Base-by-base conservation (phyloP, 2,797 vertebrate species). In the Coregonus ussuriensis region DNA sequence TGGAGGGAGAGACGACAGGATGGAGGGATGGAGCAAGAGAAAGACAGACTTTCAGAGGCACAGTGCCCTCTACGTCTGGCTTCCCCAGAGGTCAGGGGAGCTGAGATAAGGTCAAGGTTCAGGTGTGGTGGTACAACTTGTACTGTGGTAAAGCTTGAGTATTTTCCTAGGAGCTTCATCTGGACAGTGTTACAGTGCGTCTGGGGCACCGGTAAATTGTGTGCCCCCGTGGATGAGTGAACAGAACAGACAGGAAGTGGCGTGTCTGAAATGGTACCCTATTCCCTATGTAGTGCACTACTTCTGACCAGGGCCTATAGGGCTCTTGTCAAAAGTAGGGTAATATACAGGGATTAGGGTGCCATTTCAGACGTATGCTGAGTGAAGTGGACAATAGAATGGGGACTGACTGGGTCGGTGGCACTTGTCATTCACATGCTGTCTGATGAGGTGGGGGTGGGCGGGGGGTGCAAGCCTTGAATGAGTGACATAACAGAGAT, bases 371-470 rank as follows among this genome's bases (percentile, higher is more conserved):
- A 25, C 11, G 59, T 25, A 25, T 6, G 41, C 41, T 15, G 47
- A n/a, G 14, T 35, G 29, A 54, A 54, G 15, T 5, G 71, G 71
- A 52, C 52, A 53, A 16, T 18, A 54, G 52, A 56, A 29, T 59
- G 29, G 67, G 53, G 25, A 35, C 71, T 25, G 70, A 62, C 56
- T 63, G 59, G 21, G 18, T 63, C 21, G 83, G 81, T 82, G 80
- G 54, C 73, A 53, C 71, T 76, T 67, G 70, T 86, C 91, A 92
- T 91, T 92, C 89, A 85, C 88, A 88, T 91, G 90, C 92, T 89
- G 91, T 91, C 89, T 70, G 59, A 88, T 84, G 88, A 56, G 74
- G 67, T 56, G 68, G 33, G 74, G 33, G 13, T 6, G 41, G 31
- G 35, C 3, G 3, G 37, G 54, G 53, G 56, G 47, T 37, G 53